Evolutionary conservation across 53 echinoderm and acorn worm species (phyloP).

Genomic region (Pentamera pediparva): DNA sequence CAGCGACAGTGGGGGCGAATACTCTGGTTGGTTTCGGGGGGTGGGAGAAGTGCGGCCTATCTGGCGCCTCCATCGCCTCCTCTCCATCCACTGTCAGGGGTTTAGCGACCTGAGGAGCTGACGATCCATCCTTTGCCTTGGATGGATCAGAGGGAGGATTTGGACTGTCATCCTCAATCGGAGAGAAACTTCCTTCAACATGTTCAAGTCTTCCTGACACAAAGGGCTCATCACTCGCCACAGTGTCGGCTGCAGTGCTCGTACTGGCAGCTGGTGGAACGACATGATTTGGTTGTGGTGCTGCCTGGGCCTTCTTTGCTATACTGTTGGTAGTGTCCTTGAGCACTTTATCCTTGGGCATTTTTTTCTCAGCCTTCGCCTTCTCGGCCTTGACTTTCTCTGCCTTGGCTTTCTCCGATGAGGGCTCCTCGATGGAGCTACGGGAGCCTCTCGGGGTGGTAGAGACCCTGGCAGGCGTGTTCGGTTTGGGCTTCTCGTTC

Average conservation of each 20-base stretch:
- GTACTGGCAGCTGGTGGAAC: not conserved
- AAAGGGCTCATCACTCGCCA: not conserved
- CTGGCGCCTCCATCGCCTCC: too few species aligned
- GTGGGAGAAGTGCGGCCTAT: not conserved
- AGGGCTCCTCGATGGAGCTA: not conserved
- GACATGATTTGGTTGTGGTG: not conserved
- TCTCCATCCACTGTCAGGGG: too few species aligned
- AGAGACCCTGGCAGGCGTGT: not conserved
- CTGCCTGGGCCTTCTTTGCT: not conserved
- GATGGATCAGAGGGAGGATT: not conserved
- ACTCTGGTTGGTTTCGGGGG: constrained; percentile 18
- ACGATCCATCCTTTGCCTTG: not conserved
- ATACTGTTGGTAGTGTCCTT: constrained; percentile 15
- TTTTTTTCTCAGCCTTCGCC: not conserved
- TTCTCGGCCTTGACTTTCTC: not conserved
- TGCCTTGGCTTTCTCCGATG: too few species aligned
- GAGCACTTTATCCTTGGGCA: not conserved
- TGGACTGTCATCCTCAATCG: constrained; percentile 7
- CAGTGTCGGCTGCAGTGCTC: not conserved
- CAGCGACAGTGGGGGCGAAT: not conserved
- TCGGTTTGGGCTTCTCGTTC: not conserved
- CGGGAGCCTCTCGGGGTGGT: not conserved
- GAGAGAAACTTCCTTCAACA: constrained; percentile 26
- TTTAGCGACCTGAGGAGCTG: not conserved
- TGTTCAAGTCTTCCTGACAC: constrained; percentile 11